Conservation (phyloP, 2,888 invertebrate species). For the Synanthedon tipuliformis region DNA sequence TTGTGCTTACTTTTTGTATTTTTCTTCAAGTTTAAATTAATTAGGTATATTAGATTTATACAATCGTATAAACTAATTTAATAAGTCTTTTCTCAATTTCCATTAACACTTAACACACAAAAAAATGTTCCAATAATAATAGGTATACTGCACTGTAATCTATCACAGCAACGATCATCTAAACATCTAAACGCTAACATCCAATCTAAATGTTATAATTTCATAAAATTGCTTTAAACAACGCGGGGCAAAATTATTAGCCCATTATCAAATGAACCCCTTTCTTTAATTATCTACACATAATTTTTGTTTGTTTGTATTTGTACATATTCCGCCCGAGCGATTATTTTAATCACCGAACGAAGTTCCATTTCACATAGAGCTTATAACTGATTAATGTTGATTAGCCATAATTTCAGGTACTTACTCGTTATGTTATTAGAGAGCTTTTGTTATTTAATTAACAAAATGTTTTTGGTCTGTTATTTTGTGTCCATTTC, state of each 20-base stretch:
- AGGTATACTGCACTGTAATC: conserved; percentile 18
- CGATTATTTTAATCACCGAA: conserved; percentile 54
- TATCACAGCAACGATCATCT: conserved; percentile 38
- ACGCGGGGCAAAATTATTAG: conserved; percentile 51
- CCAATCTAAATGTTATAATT: conserved; percentile 49
- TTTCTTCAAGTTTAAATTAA: no score
- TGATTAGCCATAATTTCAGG: conserved; percentile 54
- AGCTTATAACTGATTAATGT: conserved; percentile 39
- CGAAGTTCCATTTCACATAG: conserved; percentile 43
- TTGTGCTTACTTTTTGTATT: no score
- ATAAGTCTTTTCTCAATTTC: no score
- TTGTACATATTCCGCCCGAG: conserved; percentile 43
- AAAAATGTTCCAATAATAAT: no score
- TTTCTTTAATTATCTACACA: conserved; percentile 64
- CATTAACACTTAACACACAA: no score
- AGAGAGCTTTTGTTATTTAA: conserved; percentile 38
- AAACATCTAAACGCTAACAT: conserved; percentile 43
- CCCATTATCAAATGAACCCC: conserved; percentile 61
- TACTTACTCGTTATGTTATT: conserved; percentile 44
- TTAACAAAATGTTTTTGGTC: neutral
- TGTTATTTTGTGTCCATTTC: neutral
- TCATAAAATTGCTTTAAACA: conserved; percentile 53
- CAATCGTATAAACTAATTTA: no score
- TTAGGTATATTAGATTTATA: no score
- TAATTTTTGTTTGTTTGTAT: conserved; percentile 63